Evolutionary conservation across 1,140 invertebrate species (phyloP).

Genomic region (Drosophila auraria): DNA sequence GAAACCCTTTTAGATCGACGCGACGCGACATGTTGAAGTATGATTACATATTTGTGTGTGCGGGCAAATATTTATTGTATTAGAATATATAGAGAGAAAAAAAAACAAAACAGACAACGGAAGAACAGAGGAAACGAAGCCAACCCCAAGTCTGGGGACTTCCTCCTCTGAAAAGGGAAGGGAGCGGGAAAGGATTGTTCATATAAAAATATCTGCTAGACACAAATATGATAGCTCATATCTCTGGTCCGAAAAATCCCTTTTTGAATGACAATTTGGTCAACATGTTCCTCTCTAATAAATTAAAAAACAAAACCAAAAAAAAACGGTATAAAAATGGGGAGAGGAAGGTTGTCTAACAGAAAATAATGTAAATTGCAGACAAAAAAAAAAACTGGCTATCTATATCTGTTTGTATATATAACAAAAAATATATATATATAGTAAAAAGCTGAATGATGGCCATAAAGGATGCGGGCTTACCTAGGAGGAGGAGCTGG

Average conservation of each 20-base stretch:
- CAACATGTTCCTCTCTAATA: slow-evolving; percentile 82
- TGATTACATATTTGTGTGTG: slow-evolving; percentile 76
- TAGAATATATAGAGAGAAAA: slow-evolving; percentile 58
- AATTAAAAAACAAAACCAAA: slow-evolving; percentile 72
- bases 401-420: slow-evolving; percentile 21
- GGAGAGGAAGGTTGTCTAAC: background rate
- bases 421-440: slow-evolving; percentile 16
- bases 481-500: background rate
- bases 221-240: slow-evolving; percentile 63
- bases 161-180: slow-evolving; percentile 72
- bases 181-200: slow-evolving; percentile 41
- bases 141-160: slow-evolving; percentile 44
- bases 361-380: slow-evolving; percentile 67
- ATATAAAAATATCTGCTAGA: slow-evolving; percentile 31
- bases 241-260: slow-evolving; percentile 63
- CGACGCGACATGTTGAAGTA: slow-evolving; percentile 63
- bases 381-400: slow-evolving; percentile 63
- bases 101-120: slow-evolving; percentile 26
- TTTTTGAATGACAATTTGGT: slow-evolving; percentile 84
- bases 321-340: background rate
- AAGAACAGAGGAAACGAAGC: background rate
- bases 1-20: slow-evolving; percentile 58
- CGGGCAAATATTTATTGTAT: slow-evolving; percentile 82
- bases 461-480: slow-evolving; percentile 32
- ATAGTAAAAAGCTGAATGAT: slow-evolving; percentile 27